These are phyloP conservation scores for Cyphomyrus discorhynchus DNA, from an alignment of 2,113 vertebrate genomes.

Conservation along the genomic window DNA sequence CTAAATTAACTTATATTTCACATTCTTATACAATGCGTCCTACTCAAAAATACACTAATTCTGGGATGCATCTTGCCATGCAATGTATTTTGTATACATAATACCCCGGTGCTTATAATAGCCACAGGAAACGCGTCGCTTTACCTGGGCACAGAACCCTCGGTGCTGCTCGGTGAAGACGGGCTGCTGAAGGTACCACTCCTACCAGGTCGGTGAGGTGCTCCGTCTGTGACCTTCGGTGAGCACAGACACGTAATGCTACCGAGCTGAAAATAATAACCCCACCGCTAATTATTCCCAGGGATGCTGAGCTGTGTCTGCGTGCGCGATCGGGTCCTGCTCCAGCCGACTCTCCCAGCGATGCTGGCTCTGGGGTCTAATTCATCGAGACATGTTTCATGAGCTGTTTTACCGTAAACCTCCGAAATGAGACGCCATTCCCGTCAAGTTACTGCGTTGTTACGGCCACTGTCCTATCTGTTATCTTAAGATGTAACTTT, in stretches of 20 bases:
- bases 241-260: not conserved
- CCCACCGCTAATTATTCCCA: not conserved
- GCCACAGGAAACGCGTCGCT: not conserved
- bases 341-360: not conserved
- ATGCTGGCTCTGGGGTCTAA: not conserved
- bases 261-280: not conserved
- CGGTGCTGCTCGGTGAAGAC: not conserved
- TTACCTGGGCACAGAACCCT: not conserved
- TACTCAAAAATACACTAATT: not conserved
- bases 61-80: not conserved
- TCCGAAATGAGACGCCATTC: not conserved
- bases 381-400: not conserved
- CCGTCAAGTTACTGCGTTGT: not conserved
- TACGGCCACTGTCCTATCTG: not conserved
- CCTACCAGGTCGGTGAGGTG: not conserved
- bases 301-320: not conserved
- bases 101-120: not conserved
- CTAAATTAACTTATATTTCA: not conserved
- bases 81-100: not conserved
- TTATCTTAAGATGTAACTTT: not conserved
- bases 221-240: not conserved
- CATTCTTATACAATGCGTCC: not conserved
- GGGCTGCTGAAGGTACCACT: not conserved
- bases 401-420: conserved; percentile 3
- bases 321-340: not conserved